These are phyloP conservation scores for Numenius phaeopus DNA, from an alignment of 2,797 vertebrate species.

Conservation along the genomic window DNA sequence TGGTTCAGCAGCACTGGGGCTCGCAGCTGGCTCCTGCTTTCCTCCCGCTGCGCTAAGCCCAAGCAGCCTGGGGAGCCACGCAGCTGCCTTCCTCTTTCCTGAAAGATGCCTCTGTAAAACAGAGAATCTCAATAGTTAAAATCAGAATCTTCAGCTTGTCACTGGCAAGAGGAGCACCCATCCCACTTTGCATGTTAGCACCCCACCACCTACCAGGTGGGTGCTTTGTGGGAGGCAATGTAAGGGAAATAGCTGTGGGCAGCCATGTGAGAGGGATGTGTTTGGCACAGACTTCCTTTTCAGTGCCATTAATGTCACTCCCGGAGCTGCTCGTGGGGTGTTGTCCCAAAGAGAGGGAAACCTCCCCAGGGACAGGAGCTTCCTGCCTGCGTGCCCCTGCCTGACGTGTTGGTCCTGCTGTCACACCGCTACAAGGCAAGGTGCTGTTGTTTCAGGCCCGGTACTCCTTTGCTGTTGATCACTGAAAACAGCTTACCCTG, in stretches of 20 bases:
- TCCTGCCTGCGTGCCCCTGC: not conserved
- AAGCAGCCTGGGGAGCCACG: rapidly evolving
- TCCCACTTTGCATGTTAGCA: not conserved
- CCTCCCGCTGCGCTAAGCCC: rapidly evolving
- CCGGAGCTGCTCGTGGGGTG: not conserved
- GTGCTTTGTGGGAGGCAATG: not conserved
- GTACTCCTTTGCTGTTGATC: not conserved
- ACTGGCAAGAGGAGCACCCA: not conserved
- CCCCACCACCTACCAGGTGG: not conserved
- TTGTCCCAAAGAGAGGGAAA: not conserved
- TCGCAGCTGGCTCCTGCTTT: not conserved
- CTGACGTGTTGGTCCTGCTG: no score
- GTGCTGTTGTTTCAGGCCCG: not conserved
- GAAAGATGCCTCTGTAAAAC: not conserved
- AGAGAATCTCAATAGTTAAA: not conserved
- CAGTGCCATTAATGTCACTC: not conserved
- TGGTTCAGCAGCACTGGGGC: not conserved
- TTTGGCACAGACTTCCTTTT: not conserved
- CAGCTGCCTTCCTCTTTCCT: not conserved
- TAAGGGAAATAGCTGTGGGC: not conserved
- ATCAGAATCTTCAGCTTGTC: not conserved
- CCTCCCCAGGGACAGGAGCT: not conserved
- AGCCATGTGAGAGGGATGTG: not conserved
- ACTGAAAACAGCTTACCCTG: not conserved
- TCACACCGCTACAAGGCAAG: rapidly evolving